Evolutionary conservation across 2,113 vertebrate species (phyloP), one percentile per base, ranked within the genome.

Genomic region (Ophthalmolycus amberensis): DNA sequence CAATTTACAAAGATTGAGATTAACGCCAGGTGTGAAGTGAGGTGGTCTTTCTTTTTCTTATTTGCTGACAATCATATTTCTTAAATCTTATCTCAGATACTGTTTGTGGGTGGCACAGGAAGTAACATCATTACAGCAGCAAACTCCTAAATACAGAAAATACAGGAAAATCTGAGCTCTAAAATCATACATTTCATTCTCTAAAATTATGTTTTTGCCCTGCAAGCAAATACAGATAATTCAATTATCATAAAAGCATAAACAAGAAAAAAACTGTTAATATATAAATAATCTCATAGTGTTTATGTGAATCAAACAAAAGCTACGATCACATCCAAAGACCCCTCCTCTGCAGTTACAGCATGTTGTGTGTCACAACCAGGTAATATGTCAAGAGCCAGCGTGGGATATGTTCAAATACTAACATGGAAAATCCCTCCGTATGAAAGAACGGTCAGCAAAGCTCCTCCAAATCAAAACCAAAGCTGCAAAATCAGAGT

Each of bases 241-340:
- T 32, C 29, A 66, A 9, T 15, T 65, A 40, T 71, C 66, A 42
- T 16, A 75, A 63, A 71, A 71, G 83, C 32, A 63, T 15, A 34
- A 38, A 86, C 8, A 52, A 75, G 46, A 42, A 18, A 18, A 58
- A 38, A 38, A 22, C 18, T 4, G 32, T 79, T 70, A 37, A 50
- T 32, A 64, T 87, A 91, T 91, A 90, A 91, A 93, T 90, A 88
- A 87, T 70, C 42, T 75, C n/a, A n/a, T 44, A 27, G 67, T 63
- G 5, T 73, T 67, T 77, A 1, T 63, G 65, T 70, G 75, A 80
- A 42, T 84, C 44, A 71, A 64, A 64, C 5, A 83, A 80, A n/a
- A 44, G 20, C 16, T 52, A 50, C 38, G n/a, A 50, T 85, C 71
- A 16, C 20, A 42, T 37, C 14, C 54, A 34, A 54, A 68, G 27